phyloP scores from a whole-genome alignment of 2,797 vertebrate species.

The Lycodopsis pacificus region DNA sequence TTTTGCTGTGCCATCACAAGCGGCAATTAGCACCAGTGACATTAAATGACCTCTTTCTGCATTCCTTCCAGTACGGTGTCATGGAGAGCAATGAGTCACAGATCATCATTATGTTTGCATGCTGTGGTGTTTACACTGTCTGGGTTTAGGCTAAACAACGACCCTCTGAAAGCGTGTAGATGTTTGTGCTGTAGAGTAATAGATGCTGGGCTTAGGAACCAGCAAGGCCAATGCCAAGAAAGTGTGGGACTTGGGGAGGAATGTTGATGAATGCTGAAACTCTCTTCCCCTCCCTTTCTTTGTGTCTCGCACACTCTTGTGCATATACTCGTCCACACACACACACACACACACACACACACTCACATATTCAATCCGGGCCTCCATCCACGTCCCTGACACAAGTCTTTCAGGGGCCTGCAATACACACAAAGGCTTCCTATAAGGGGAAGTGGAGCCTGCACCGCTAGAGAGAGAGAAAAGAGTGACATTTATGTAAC shows the following conservation, averaged over 20 bases:
- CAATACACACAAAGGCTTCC: constrained; percentile 64
- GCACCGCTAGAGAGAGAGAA: not conserved
- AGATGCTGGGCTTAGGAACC: constrained; percentile 11
- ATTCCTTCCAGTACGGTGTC: constrained; percentile 78
- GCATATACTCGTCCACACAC: not conserved
- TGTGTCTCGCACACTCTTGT: constrained; percentile 8
- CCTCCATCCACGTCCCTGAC: constrained; percentile 43
- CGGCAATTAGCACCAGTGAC: constrained; percentile 55
- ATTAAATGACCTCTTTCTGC: constrained; percentile 56
- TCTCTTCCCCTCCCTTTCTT: constrained; percentile 20
- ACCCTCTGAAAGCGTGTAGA: constrained; percentile 41
- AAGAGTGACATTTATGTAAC: constrained; percentile 53
- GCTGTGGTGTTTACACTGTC: constrained; percentile 64
- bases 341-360: constrained; percentile 1
- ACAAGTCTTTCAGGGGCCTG: constrained; percentile 33
- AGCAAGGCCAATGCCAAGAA: constrained; percentile 53
- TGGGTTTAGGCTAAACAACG: constrained; percentile 56
- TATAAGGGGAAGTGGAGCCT: constrained; percentile 49
- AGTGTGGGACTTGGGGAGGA: constrained; percentile 46
- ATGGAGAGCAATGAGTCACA: constrained; percentile 61
- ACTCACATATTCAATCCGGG: constrained; percentile 46
- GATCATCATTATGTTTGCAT: constrained; percentile 63
- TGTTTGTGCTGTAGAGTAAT: constrained; percentile 10
- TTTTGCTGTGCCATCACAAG: constrained; percentile 38
- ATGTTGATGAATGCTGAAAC: constrained; percentile 49